Evolutionary conservation across 2,888 invertebrate species (phyloP), one percentile per base, ranked within the genome.

Genomic region (Tineola bisselliella): DNA sequence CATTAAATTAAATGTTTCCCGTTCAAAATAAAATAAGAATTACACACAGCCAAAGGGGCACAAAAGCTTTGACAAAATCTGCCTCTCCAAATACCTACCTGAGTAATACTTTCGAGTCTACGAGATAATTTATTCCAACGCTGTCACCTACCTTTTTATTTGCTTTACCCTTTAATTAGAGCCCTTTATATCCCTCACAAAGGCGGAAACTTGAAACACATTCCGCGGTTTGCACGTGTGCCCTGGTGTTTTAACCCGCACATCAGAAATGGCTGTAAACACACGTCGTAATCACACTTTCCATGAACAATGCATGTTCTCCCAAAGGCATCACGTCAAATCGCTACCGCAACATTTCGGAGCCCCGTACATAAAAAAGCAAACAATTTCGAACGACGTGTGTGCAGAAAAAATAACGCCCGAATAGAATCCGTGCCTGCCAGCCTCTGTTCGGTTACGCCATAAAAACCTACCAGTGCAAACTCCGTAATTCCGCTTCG

Each of bases 401-500:
- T 70, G 70, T 70, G 68, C 71, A 65, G 60, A 69, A 81, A 83
- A 82, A 79, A 79, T 77, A 76, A 75, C 75, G 75, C 71, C 71
- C 69, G 72, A 79, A 79, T 77, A 77, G 76, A 79, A 81, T 73
- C 74, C 71, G 68, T 71, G 73, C 70, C 73, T 70, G 72, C 72
- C 75, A 48, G 76, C 75, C 70, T 72, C 74, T 69, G 76, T 77
- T 78, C 75, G 68, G 70, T 68, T 68, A 66, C 74, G 77, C 76
- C 79, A 80, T 83, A 86, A 84, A 84, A 86, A 84, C 78, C 78
- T 73, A 82, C 75, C 81, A 75, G 74, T 81, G 79, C 81, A 81
- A 81, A 83, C 81, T 84, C 80, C 71, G 84, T 83, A 84, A 84
- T 81, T 79, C 79, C 79, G 77, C 75, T 74, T 68, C 76, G 76